Evolutionary conservation across 2,113 vertebrate genomes (phyloP).

Genomic region (Microtus oregoni): DNA sequence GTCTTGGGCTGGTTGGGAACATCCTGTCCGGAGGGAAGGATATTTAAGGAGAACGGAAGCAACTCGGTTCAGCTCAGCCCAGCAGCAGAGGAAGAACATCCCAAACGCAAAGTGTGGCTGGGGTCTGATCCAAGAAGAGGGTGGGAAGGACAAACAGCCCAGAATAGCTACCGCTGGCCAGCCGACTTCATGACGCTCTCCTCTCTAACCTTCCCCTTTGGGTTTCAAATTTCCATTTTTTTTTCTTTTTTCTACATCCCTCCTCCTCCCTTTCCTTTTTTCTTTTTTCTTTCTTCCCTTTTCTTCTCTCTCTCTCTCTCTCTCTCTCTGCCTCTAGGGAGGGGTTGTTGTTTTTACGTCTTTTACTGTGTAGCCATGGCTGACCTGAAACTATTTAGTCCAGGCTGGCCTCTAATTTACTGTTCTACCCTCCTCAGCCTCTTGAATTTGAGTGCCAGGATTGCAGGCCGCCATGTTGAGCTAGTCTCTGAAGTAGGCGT

Average conservation of each 20-base stretch:
- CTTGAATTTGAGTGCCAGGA: not conserved
- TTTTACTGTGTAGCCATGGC: not conserved
- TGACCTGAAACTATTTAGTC: not conserved
- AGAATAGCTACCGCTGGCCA: not conserved
- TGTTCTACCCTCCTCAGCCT: not conserved
- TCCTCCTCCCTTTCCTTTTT: fast-evolving
- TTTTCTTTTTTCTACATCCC: not conserved
- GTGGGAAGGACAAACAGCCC: not conserved
- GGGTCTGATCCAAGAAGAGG: not conserved
- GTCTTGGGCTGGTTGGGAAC: conserved; percentile 65
- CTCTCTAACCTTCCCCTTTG: not conserved
- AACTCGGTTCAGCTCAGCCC: conserved; percentile 28
- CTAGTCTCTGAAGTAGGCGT: not conserved
- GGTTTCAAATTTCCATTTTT: not conserved
- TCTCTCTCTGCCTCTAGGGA: no score
- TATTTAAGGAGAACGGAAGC: conserved; percentile 80
- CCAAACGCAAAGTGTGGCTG: not conserved
- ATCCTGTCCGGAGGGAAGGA: conserved; percentile 72
- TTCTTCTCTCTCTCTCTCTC: not conserved
- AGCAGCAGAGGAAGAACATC: conserved; percentile 46
- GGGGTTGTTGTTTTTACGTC: not conserved
- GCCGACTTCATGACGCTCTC: no score
- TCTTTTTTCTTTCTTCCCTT: not conserved
- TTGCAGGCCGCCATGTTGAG: no score
- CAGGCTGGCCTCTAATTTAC: not conserved